These are phyloP conservation scores for Lophura nycthemera DNA, from an alignment of 2,113 vertebrate species.

Conservation along the genomic window DNA sequence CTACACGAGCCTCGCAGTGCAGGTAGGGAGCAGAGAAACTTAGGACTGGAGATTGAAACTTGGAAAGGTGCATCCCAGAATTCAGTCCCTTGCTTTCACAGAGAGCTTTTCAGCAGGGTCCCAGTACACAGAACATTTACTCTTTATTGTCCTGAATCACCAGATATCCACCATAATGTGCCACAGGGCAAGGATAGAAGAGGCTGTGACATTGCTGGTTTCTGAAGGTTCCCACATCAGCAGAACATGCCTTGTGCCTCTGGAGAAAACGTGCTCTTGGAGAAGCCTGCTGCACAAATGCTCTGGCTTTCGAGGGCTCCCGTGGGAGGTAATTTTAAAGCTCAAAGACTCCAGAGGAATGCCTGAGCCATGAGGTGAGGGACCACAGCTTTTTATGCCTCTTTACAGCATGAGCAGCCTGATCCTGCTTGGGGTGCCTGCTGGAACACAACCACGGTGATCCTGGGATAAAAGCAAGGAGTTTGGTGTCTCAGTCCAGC, in stretches of 20 bases:
- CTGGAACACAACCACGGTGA: not conserved
- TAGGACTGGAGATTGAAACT: not conserved
- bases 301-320: not conserved
- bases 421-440: not conserved
- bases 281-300: not conserved
- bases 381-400: not conserved
- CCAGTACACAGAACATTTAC: not conserved
- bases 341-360: not conserved
- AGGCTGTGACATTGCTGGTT: not conserved
- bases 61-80: not conserved
- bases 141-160: not conserved
- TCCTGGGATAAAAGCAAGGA: not conserved
- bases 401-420: not conserved
- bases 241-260: not conserved
- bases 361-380: not conserved
- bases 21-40: not conserved
- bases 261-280: not conserved
- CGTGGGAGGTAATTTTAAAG: not conserved
- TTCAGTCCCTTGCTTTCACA: not conserved
- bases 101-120: not conserved
- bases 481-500: not conserved
- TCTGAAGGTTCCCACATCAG: not conserved
- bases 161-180: not conserved
- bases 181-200: not conserved
- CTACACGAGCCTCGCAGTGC: not conserved